Base-by-base conservation (phyloP, 2,888 invertebrate genomes). In the Plebejus anna region DNA sequence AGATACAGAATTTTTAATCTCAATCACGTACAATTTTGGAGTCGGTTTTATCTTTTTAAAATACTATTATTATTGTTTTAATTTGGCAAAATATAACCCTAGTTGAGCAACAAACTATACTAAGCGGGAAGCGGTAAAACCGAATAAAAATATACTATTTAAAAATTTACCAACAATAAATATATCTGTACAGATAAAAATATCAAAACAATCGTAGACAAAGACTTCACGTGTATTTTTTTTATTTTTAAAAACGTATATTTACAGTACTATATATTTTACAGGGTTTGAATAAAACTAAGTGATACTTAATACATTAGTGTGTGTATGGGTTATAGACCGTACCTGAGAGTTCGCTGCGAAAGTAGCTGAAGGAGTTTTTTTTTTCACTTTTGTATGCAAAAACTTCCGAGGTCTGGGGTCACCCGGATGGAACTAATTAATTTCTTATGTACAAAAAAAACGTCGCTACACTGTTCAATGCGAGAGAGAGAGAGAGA, bases 181-280 rank as follows among this genome's bases (percentile, higher is more conserved):
- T 73, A 73, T 73, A 59, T 76, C 59, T 76, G 76, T 76, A 76
- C 76, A 76, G 72, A 76, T 79, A 76, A 38, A 76, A 80, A 78
- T 75, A 76, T 79, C 75, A 79, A 79, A 76, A 78, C 73, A 79
- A 77, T 61, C 70, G 77, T 75, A 79, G 76, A 76, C 75, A 79
- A 79, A 79, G 72, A 78, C 71, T 77, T 78, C 75, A 75, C 73
- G 75, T 73, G 70, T 66, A 61, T 73, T 79, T 77, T 76, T 75
- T 76, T 79, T 55, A 51, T 51, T 70, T 38, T 42, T 73, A 76
- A 72, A 78, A 77, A 77, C 70, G 59, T 77, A 83, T 89, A 89
- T 88, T 83, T 89, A 89, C 87, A 89, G 80, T 22, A 51, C 81
- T 86, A 77, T 83, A 84, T 83, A 84, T 86, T 83, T 82, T 82